Base-by-base conservation (phyloP, 2,113 vertebrate species). In the Protobothrops flavoviridis region DNA sequence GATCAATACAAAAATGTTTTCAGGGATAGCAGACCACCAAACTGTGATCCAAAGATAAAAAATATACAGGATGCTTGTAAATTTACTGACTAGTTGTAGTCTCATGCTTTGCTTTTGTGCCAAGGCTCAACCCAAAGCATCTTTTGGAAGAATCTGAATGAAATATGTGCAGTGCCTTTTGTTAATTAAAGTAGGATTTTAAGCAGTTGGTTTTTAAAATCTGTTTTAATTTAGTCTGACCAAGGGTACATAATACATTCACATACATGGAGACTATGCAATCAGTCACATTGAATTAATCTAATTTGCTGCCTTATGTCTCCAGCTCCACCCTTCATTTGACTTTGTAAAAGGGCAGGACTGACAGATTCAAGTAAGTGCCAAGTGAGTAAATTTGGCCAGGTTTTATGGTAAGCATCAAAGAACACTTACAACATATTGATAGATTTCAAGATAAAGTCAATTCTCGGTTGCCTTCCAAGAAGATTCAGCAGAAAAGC, bases 361-460 rank as follows among this genome's bases (percentile, higher is more conserved):
- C 91, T 74, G 57, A n/a, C 74, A 93, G 23, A 1, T 64, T 61
- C 39, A 64, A 11, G 23, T 45, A 87, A 87, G 0, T 85, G 69
- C 81, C 90, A 91, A 50, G 13, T 17, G 9, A 50, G 0, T 0
- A 64, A 91, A 92, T 87, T 45, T n/a, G 92, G 86, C 91, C 13
- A 74, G 12, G 1, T 26, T 8, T 93, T 94, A 81, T 17, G 56
- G 5, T 4, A 93, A 1, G 74, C 11, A 93, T 43, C 24, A 91
- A 20, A 87, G 2, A 85, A 0, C 1, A 81, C 53, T 96, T 91
- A 92, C 20, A 94, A 94, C 90, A 91, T 90, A 93, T 17, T 94
- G 57, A 91, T 56, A 3, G 59, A 91, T 95, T 95, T 94, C 52
- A 52, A 94, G 92, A 93, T 89, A 94, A 94, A 95, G 15, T 87